phyloP scores from a whole-genome alignment of 2,888 invertebrate genomes.

The Ischnura elegans region DNA sequence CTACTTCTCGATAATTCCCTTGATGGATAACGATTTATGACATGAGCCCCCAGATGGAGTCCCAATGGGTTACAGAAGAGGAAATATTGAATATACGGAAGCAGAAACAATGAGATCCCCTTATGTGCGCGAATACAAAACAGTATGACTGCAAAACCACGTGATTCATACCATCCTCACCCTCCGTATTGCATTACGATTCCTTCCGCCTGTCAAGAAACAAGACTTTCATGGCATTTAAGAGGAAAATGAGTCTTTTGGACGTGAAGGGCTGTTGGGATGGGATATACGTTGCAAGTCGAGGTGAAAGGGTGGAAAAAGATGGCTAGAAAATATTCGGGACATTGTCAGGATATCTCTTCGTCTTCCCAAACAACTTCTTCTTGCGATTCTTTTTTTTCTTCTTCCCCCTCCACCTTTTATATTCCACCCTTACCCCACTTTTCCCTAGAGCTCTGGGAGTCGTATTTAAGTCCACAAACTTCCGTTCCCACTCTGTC shows the following conservation, averaged over 20 bases:
- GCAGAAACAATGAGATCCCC: not conserved
- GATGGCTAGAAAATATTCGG: conserved; percentile 31
- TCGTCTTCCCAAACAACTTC: conserved; percentile 31
- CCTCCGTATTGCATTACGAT: not conserved
- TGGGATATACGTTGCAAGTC: not conserved
- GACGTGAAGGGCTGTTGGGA: too few relatives aligned
- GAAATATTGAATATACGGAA: not conserved
- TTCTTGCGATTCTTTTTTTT: not conserved
- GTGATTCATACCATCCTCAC: not conserved
- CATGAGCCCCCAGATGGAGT: not conserved
- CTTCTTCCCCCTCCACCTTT: not conserved
- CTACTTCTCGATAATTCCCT: not conserved
- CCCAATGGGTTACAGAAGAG: not conserved
- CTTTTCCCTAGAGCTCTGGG: not conserved
- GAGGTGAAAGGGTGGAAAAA: conserved; percentile 26
- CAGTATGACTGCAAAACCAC: not conserved
- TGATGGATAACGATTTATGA: not conserved
- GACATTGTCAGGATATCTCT: conserved; percentile 35
- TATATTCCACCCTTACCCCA: not conserved
- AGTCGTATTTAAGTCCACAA: conserved; percentile 45
- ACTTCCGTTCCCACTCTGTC: conserved; percentile 59
- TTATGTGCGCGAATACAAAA: not conserved
- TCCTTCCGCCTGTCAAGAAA: not conserved
- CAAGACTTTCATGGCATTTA: not conserved
- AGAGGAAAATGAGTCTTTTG: not conserved